Conservation (phyloP, 2,888 invertebrate genomes). For the Hecatera dysodea region DNA sequence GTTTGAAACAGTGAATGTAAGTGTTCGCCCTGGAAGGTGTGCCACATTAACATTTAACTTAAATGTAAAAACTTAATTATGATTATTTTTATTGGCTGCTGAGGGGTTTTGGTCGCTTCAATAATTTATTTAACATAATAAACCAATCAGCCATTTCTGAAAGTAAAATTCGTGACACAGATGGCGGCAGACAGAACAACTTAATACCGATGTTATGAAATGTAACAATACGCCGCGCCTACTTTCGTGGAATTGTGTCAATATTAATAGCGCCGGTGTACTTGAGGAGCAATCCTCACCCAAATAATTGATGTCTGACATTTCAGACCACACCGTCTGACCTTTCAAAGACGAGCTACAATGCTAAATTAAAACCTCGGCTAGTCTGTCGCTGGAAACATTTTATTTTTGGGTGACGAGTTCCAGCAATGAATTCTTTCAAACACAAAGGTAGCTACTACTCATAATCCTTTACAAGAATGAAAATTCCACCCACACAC, state of each 20-base stretch:
- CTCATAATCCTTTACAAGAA: constrained; percentile 19
- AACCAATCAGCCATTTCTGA: background rate
- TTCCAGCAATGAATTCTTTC: constrained; percentile 23
- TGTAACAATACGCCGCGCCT: background rate
- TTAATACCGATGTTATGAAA: background rate
- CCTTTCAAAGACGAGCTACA: constrained; percentile 1
- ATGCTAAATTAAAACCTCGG: constrained; percentile 31
- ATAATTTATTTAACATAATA: too few relatives aligned
- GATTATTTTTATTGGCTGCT: background rate
- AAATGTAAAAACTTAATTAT: background rate
- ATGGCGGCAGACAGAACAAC: background rate
- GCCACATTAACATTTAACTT: constrained; percentile 4
- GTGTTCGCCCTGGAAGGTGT: background rate
- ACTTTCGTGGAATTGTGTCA: background rate
- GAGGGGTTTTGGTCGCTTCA: too few relatives aligned
- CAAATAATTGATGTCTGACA: constrained; percentile 14
- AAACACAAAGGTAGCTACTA: constrained; percentile 24
- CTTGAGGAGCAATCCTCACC: constrained; percentile 8
- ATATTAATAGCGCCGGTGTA: background rate
- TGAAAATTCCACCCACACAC: background rate
- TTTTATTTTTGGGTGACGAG: constrained; percentile 9
- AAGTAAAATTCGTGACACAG: background rate
- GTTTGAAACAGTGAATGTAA: background rate
- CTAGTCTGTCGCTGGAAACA: constrained; percentile 3
- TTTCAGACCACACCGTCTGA: constrained; percentile 7